These are phyloP conservation scores for Xanthia icteritia DNA, from an alignment of 2,888 invertebrate genomes.

Conservation along the genomic window DNA sequence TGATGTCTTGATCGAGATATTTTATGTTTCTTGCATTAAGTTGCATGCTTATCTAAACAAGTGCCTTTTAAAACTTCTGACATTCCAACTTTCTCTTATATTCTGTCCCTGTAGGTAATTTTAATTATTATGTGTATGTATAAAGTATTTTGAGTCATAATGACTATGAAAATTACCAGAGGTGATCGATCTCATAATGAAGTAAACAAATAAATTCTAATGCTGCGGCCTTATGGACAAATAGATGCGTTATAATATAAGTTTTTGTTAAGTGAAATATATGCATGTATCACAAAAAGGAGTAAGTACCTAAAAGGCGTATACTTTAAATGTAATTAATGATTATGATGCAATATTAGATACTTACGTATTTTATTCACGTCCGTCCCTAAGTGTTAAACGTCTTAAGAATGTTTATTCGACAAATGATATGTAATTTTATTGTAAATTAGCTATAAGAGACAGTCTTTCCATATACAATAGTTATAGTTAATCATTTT, in stretches of 20 bases:
- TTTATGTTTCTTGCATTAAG: slow-evolving; percentile 67
- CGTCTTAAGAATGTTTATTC: slow-evolving; percentile 57
- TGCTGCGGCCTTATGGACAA: slow-evolving; percentile 50
- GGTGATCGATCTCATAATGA: slow-evolving; percentile 75
- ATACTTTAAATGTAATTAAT: slow-evolving; percentile 56
- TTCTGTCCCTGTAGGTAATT: slow-evolving; percentile 56
- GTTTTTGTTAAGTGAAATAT: slow-evolving; percentile 43
- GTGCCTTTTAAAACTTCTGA: slow-evolving; percentile 70
- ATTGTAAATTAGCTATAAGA: slow-evolving; percentile 58
- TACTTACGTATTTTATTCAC: slow-evolving; percentile 60
- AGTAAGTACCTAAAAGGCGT: slow-evolving; percentile 54
- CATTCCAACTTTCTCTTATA: slow-evolving; percentile 62
- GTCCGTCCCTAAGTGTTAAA: slow-evolving; percentile 65
- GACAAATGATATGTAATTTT: slow-evolving; percentile 46
- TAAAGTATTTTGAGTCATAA: slow-evolving; percentile 62
- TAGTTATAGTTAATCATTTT: slow-evolving; percentile 59
- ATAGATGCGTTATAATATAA: slow-evolving; percentile 57
- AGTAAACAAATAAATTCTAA: slow-evolving; percentile 67
- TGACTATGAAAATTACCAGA: slow-evolving; percentile 69
- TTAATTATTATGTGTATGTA: slow-evolving; percentile 58
- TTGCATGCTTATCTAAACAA: slow-evolving; percentile 47
- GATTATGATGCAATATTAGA: slow-evolving; percentile 65
- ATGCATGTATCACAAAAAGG: slow-evolving; percentile 51
- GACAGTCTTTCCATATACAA: slow-evolving; percentile 67
- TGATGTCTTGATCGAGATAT: slow-evolving; percentile 72